Evolutionary conservation across 1,140 invertebrate genomes (phyloP), one percentile per base, ranked within the genome.

Genomic region (Nymphalis io): DNA sequence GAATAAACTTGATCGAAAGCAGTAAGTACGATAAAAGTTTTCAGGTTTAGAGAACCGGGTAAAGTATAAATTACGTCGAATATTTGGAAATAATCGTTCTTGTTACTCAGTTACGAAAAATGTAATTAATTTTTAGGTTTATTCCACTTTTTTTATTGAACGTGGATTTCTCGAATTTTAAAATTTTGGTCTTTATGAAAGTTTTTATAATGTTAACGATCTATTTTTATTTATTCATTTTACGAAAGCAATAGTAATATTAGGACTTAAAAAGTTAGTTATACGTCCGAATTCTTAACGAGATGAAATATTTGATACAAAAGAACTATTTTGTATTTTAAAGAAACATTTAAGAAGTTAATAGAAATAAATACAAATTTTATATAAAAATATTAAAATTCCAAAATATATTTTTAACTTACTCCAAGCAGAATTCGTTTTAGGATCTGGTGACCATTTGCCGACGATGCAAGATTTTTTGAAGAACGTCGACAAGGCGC

Each of bases 401-500:
- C 5, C 10, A 33, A n/a, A n/a, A n/a, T n/a, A 33, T 33, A 59
- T 48, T 51, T 48, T 23, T n/a, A 55, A 92, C 93, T 94, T 93
- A 96, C 95, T 97, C 74, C 95, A 92, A 76, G 93, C 90, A 33
- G 92, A 87, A 79, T 95, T 94, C 20, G 94, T 95, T n/a, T 93
- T 93, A 0, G 93, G 92, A 88, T 97, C 95, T 0, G 94, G 93
- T 0, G 96, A 96, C 95, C 96, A 97, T 48, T 93, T 94, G 20
- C 96, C 96, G 2, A 96, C 96, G 48, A 96, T 93, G 79, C 96
- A 97, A 27, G 95, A 95, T 74, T 95, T 93, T 6, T 89, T 92
- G 86, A 97, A 97, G 82, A 96, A 94, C 6, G 93, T 93, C 1
- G 95, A 95, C 0, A 96, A 84, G 0, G 95, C 94, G 57, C 94